These are phyloP conservation scores for Phymanthus crucifer DNA, from an alignment of 92 coral and sea anemone genomes.

Conservation along the genomic window DNA sequence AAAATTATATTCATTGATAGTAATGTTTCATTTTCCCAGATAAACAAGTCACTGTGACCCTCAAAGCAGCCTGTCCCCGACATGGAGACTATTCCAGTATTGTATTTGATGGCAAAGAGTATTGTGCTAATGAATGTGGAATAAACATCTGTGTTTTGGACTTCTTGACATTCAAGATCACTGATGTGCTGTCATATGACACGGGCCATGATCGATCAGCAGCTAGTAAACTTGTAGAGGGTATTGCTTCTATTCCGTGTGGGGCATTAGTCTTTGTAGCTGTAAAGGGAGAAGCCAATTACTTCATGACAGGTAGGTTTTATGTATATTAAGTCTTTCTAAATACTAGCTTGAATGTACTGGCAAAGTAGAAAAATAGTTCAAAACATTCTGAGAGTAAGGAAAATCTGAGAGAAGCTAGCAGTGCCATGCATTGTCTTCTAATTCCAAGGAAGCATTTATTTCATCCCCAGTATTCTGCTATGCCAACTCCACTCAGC, in stretches of 20 bases:
- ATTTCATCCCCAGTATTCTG: no score
- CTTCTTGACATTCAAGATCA: slow-evolving; percentile 73
- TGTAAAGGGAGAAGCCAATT: slow-evolving; percentile 82
- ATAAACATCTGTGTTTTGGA: slow-evolving; percentile 86
- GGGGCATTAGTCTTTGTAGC: slow-evolving; percentile 76
- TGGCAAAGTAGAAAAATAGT: no score
- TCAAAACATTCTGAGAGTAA: no score
- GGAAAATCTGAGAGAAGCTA: no score
- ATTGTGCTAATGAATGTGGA: slow-evolving; percentile 74
- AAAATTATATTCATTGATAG: slow-evolving; percentile 26
- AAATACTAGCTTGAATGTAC: no score
- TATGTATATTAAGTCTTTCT: background rate
- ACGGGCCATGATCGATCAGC: slow-evolving; percentile 86
- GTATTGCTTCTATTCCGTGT: slow-evolving; percentile 61
- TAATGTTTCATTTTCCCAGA: slow-evolving; percentile 39
- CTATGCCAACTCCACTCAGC: no score
- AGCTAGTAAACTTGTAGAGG: slow-evolving; percentile 60
- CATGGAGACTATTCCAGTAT: slow-evolving; percentile 67
- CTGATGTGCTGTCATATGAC: slow-evolving; percentile 69
- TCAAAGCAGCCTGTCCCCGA: slow-evolving; percentile 53
- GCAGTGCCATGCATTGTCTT: no score
- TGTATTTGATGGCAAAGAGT: slow-evolving; percentile 67
- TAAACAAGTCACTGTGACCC: slow-evolving; percentile 50
- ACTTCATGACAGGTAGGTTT: slow-evolving; percentile 72
- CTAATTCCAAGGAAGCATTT: no score